Evolutionary conservation across 2,797 vertebrate genomes (phyloP).

Genomic region (Sebastiscus albofasciatus): DNA sequence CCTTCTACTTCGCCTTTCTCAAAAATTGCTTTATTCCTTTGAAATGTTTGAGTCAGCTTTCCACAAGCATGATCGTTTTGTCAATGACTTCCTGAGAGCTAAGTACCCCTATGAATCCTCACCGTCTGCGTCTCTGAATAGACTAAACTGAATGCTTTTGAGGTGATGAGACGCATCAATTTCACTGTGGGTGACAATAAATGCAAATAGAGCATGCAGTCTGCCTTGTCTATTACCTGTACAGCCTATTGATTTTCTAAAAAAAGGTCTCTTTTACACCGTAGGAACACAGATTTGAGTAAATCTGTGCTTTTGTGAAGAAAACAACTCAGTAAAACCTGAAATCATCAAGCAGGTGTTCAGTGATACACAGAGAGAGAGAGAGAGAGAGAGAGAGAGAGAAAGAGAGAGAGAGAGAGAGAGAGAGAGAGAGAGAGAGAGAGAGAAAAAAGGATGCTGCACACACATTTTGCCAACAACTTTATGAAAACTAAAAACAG

Average conservation of each 20-base stretch:
- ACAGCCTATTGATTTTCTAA: not conserved
- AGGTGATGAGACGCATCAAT: not conserved
- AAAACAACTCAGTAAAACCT: slow-evolving; percentile 11
- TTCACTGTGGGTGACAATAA: not conserved
- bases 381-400: not conserved
- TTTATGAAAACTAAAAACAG: slow-evolving; percentile 24
- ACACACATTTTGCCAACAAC: not conserved
- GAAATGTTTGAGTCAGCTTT: slow-evolving; percentile 19
- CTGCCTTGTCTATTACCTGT: not conserved
- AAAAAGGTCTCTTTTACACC: not conserved
- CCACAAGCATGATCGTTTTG: not conserved
- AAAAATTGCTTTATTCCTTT: not conserved
- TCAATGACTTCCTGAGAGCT: slow-evolving; percentile 8
- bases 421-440: not conserved
- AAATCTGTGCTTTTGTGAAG: slow-evolving; percentile 11
- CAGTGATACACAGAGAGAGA: not conserved
- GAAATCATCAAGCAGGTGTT: slow-evolving; percentile 42
- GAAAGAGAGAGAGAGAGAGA: not conserved
- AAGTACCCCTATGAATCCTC: not conserved
- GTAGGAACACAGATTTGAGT: not conserved
- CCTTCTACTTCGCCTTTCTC: not conserved
- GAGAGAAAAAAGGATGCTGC: not conserved
- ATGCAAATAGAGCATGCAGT: not conserved
- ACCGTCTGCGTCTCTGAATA: not conserved
- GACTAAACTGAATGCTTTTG: not conserved